phyloP scores from a whole-genome alignment of 2,888 invertebrate genomes.

The Lathronympha strigana region DNA sequence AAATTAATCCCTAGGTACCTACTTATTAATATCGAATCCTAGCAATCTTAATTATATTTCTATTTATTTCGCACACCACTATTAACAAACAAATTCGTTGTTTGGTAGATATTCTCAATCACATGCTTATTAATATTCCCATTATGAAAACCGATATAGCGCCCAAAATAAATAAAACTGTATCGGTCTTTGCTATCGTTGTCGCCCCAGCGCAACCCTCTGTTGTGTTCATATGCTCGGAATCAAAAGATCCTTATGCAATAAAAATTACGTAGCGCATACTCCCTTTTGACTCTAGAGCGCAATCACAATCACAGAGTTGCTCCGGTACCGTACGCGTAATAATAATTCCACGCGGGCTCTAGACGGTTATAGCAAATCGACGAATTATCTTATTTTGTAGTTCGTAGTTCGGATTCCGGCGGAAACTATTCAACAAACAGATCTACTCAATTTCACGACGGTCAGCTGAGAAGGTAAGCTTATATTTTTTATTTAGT shows the following conservation, averaged over 20 bases:
- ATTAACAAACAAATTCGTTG: too few species aligned
- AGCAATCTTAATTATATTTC: too few species aligned
- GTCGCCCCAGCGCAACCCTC: background rate
- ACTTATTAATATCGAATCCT: too few species aligned
- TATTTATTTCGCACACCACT: too few species aligned
- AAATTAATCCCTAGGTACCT: too few species aligned
- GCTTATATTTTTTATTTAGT: background rate
- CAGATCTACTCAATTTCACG: background rate
- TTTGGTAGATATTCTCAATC: too few species aligned
- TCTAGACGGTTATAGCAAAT: slow-evolving; percentile 6
- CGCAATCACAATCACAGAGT: background rate
- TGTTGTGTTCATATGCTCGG: background rate
- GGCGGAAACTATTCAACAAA: background rate
- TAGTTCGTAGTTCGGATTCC: slow-evolving; percentile 3
- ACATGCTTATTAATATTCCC: background rate
- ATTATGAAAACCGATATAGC: background rate
- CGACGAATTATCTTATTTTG: slow-evolving; percentile 7
- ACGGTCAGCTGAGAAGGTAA: slow-evolving; percentile 17
- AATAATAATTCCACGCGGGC: slow-evolving; percentile 21
- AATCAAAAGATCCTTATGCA: background rate
- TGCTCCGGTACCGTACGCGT: slow-evolving; percentile 11
- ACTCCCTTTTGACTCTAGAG: background rate
- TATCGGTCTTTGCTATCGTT: slow-evolving; percentile 1
- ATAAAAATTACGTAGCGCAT: slow-evolving; percentile 2
- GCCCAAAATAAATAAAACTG: background rate